Evolutionary conservation across 2,797 vertebrate species (phyloP), one percentile per base, ranked within the genome.

Genomic region (Triplophysa bombifrons): DNA sequence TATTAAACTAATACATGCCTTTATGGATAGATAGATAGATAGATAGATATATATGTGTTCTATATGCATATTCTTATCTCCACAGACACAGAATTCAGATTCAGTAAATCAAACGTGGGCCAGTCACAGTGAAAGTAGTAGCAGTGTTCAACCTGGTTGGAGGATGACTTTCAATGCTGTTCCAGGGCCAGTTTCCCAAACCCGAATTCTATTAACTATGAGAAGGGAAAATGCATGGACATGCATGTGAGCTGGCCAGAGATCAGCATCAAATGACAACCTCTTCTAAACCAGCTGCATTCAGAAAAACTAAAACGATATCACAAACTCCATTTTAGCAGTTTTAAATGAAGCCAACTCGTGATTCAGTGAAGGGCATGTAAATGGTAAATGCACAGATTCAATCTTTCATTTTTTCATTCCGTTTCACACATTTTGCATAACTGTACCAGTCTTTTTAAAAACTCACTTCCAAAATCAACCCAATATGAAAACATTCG

Each of bases 1-100:
- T 94, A 94, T 94, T 95, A 96, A 95, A 96, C 94, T 96, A 96
- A 95, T 93, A 96, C 98, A 99, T 99, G 98, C 97, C 96, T 94
- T 96, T 93, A 92, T 93, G 30, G 4, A 30, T 30, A 30, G 30
- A 30, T 30, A 30, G 30, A 30, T 30, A 30, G 93, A 96, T 96
- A 96, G 88, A 73, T 68, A 73, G 61, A 73, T 60, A 86, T 91
- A 90, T 95, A 96, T 93, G 97, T 20, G 4, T 63, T 53, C 53
- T 95, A 96, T 94, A 97, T 95, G 94, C 87, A 88, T 85, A 89
- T 85, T 90, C 87, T 91, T 90, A 74, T 71, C 30, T 95, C 96
- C 96, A 96, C 95, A 94, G 94, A 96, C 96, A 97, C 94, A 95
- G 94, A 94, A 96, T 96, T 95, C 94, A 94, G 93, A 95, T 93